Evolutionary conservation across 53 echinoderm and acorn worm genomes (phyloP).

Genomic region (Antedon mediterranea): DNA sequence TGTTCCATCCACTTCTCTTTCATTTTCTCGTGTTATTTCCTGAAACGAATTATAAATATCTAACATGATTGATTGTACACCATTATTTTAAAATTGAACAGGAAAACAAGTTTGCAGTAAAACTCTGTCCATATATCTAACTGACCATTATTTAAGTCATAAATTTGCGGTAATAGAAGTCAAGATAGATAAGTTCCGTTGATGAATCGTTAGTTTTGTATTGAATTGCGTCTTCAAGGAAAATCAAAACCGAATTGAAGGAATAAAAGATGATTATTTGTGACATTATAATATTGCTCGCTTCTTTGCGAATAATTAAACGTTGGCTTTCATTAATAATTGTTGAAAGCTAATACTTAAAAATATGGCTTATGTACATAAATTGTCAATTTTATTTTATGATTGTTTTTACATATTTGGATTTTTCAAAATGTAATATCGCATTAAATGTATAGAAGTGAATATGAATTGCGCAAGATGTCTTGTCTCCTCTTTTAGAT

Average conservation of each 20-base stretch:
- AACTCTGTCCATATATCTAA: not conserved
- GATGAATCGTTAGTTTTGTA: not conserved
- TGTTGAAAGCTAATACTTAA: no score
- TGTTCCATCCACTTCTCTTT: no score
- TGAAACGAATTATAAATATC: not conserved
- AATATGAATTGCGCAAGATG: no score
- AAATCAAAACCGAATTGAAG: not conserved
- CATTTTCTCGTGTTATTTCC: no score
- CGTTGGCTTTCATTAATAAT: not conserved
- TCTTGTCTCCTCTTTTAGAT: no score
- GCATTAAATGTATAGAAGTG: no score
- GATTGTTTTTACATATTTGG: no score
- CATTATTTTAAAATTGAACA: no score
- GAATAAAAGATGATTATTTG: not conserved
- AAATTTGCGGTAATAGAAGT: not conserved
- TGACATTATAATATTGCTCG: not conserved
- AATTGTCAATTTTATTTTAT: no score
- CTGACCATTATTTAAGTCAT: not conserved
- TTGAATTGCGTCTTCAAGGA: not conserved
- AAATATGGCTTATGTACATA: no score
- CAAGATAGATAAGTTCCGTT: not conserved
- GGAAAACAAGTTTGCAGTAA: not conserved
- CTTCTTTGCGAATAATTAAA: not conserved
- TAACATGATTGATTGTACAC: not conserved
- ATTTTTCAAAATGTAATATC: no score